Evolutionary conservation across 2,113 vertebrate species (phyloP).

Genomic region (Cavia porcellus): DNA sequence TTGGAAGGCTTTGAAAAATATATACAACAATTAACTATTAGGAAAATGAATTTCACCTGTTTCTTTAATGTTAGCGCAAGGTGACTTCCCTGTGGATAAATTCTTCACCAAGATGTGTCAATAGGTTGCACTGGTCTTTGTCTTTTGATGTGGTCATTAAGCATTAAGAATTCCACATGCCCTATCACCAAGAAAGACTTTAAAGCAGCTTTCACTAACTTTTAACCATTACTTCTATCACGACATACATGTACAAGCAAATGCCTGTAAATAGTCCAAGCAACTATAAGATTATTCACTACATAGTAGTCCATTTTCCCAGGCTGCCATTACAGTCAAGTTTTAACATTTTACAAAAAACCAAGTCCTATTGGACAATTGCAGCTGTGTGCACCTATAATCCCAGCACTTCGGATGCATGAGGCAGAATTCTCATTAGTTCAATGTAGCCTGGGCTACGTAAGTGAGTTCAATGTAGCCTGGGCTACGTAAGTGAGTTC

Average conservation of each 20-base stretch:
- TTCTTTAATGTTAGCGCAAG: slow-evolving; percentile 59
- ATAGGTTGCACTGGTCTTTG: neutral
- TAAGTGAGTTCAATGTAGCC: neutral
- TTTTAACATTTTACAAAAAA: slow-evolving; percentile 60
- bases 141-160: slow-evolving; percentile 59
- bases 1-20: slow-evolving; percentile 42
- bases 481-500: neutral
- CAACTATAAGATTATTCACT: slow-evolving; percentile 51
- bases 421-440: neutral
- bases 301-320: slow-evolving; percentile 53
- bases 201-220: slow-evolving; percentile 40
- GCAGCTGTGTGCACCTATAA: neutral
- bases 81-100: slow-evolving; percentile 60
- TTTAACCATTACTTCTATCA: slow-evolving; percentile 61
- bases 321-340: slow-evolving; percentile 49
- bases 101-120: slow-evolving; percentile 60
- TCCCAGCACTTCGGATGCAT: neutral
- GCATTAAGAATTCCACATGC: slow-evolving; percentile 49
- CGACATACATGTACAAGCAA: slow-evolving; percentile 12
- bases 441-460: neutral
- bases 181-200: slow-evolving; percentile 28
- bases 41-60: slow-evolving; percentile 63
- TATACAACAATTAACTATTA: slow-evolving; percentile 50
- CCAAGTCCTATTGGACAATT: neutral
- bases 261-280: slow-evolving; percentile 52